Percentiles rank a stretch among this genome's conserved stretches.
Conservation (phyloP, 2,888 invertebrate genomes). For the Tetrapedia diversipes region DNA sequence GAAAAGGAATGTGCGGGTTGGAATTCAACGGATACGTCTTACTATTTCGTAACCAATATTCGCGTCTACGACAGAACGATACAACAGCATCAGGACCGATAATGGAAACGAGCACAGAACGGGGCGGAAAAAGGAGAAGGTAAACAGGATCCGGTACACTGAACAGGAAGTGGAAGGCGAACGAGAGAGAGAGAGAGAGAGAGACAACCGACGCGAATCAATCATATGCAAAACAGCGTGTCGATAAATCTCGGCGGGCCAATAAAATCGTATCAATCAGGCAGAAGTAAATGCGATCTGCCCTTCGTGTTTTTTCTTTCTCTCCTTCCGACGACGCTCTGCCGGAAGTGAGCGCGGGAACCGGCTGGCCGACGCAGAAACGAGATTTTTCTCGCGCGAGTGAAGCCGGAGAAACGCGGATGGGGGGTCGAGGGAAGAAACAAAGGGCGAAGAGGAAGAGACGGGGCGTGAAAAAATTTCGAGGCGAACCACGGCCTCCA, state of each 20-base stretch:
- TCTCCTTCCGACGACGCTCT: conserved; percentile 40
- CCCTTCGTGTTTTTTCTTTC: conserved; percentile 51
- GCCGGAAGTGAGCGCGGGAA: not conserved
- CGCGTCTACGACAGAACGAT: conserved; percentile 28
- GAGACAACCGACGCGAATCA: conserved; percentile 60
- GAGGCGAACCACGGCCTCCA: not conserved
- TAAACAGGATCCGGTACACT: conserved; percentile 13
- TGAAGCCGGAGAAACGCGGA: not conserved
- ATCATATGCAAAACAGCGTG: conserved; percentile 68
- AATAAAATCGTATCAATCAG: conserved; percentile 79
- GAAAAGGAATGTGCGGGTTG: not conserved
- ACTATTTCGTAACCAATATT: conserved; percentile 39
- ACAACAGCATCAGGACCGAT: conserved; percentile 31
- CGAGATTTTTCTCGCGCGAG: conserved; percentile 31
- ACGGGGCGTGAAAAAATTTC: conserved; percentile 22
- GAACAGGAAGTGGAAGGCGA: no score
- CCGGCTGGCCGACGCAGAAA: conserved; percentile 20
- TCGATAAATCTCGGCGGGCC: conserved; percentile 68
- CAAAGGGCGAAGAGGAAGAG: conserved; percentile 26
- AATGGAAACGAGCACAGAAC: conserved; percentile 15
- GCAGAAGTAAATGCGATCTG: conserved; percentile 48
- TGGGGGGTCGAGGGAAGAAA: not conserved
- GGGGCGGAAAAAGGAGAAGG: not conserved
- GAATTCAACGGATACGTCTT: conserved; percentile 34
- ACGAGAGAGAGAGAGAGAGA: no score